Conservation (phyloP, 35 echinoderm and acorn worm genomes). For the Apostichopus parvimensis region DNA sequence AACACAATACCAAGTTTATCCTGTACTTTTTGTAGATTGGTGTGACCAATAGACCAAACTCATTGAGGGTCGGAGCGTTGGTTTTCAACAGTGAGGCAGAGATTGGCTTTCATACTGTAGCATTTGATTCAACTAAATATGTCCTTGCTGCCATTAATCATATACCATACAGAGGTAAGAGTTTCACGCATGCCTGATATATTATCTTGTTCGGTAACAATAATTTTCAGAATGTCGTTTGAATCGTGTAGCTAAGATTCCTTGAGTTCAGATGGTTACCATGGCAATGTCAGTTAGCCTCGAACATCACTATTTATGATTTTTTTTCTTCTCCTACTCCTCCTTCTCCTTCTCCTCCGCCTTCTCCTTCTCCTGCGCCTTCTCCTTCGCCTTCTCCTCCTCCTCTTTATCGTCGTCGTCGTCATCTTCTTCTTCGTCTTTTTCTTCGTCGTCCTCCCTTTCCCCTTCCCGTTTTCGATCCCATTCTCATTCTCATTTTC, state of each 20-base stretch:
- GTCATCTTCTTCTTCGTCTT: background rate
- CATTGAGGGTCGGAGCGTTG: slow-evolving; percentile 12
- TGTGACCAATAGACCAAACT: background rate
- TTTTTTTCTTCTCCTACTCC: background rate
- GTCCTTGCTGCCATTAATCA: background rate
- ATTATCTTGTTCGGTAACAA: too few species aligned
- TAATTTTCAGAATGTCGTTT: too few species aligned
- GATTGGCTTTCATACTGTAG: background rate
- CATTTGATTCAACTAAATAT: background rate
- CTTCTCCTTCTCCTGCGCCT: background rate
- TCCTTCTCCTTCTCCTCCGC: background rate
- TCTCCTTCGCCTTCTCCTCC: background rate
- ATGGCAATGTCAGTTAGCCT: too few species aligned
- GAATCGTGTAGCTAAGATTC: too few species aligned
- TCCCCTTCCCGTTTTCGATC: background rate
- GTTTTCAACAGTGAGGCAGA: background rate
- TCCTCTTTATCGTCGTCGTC: background rate
- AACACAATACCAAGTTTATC: too few species aligned
- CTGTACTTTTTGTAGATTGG: background rate
- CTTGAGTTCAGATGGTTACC: too few species aligned
- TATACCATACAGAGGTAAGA: background rate
- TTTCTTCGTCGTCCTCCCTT: background rate
- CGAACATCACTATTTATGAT: too few species aligned
- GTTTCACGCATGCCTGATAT: background rate
- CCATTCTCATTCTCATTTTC: background rate